Conservation (phyloP, 2,113 vertebrate genomes). For the Thalassoma bifasciatum region DNA sequence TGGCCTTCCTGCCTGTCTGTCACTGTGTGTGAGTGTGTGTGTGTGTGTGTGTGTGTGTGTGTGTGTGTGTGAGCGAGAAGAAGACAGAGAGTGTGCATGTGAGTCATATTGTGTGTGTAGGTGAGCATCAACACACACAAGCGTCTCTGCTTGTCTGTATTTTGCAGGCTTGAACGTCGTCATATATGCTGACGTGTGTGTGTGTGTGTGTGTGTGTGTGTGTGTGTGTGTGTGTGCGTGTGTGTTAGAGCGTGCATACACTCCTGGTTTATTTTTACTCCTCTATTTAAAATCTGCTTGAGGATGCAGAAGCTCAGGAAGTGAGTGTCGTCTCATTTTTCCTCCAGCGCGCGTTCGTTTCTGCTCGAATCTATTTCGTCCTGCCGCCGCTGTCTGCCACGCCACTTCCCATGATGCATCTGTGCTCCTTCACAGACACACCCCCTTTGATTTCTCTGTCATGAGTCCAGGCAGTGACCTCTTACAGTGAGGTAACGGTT, state of each 20-base stretch:
- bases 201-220: background rate
- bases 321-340: slow-evolving; percentile 55
- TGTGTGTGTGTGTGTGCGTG: slow-evolving; percentile 2
- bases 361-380: slow-evolving; percentile 23
- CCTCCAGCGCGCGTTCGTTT: slow-evolving; percentile 27
- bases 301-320: slow-evolving; percentile 62
- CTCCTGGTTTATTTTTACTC: slow-evolving; percentile 62
- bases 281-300: slow-evolving; percentile 67
- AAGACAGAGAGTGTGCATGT: background rate
- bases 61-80: slow-evolving; percentile 1
- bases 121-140: background rate
- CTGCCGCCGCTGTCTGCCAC: slow-evolving; percentile 7
- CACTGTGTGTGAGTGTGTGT: slow-evolving; percentile 34
- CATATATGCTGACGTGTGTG: slow-evolving; percentile 45
- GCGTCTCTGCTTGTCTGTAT: background rate
- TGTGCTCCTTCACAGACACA: background rate
- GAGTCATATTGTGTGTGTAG: background rate
- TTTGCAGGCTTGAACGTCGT: slow-evolving; percentile 17
- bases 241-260: background rate
- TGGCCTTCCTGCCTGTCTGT: slow-evolving; percentile 58
- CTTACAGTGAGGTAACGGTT: background rate
- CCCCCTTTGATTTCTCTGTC: background rate
- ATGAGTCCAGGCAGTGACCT: background rate
- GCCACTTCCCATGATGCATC: slow-evolving; percentile 51
- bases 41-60: slow-evolving; percentile 28